Conservation (phyloP, 1,140 invertebrate species). For the Drosophila micromelanica region DNA sequence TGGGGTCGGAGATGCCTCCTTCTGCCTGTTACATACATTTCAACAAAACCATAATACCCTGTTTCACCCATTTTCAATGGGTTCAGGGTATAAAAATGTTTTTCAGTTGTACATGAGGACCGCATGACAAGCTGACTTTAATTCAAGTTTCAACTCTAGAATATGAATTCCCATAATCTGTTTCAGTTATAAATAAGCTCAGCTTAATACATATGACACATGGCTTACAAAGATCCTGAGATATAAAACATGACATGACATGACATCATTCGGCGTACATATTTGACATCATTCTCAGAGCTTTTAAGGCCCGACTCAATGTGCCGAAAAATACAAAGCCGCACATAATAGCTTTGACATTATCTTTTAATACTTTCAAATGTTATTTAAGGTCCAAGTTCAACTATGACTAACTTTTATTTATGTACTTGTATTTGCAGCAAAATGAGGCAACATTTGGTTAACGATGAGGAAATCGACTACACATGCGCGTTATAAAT, state of each 20-base stretch:
- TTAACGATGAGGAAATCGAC: slow-evolving; percentile 46
- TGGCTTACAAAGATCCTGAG: background rate
- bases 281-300: slow-evolving; percentile 5
- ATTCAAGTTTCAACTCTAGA: no score
- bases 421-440: slow-evolving; percentile 24
- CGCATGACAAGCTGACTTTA: no score
- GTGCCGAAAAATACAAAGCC: background rate
- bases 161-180: background rate
- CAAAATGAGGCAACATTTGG: slow-evolving; percentile 24
- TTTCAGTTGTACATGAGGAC: no score
- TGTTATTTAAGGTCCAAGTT: slow-evolving; percentile 8
- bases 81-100: no score
- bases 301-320: background rate
- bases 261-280: slow-evolving; percentile 2
- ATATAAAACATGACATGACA: background rate
- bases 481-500: slow-evolving; percentile 56
- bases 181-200: background rate
- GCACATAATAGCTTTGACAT: background rate
- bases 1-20: no score
- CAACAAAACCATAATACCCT: no score
- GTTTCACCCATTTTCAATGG: no score
- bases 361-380: slow-evolving; percentile 13
- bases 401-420: slow-evolving; percentile 27
- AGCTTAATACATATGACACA: background rate
- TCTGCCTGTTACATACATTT: no score